phyloP scores from a whole-genome alignment of 2,888 invertebrate genomes.

The Orthonychiurus folsomi region DNA sequence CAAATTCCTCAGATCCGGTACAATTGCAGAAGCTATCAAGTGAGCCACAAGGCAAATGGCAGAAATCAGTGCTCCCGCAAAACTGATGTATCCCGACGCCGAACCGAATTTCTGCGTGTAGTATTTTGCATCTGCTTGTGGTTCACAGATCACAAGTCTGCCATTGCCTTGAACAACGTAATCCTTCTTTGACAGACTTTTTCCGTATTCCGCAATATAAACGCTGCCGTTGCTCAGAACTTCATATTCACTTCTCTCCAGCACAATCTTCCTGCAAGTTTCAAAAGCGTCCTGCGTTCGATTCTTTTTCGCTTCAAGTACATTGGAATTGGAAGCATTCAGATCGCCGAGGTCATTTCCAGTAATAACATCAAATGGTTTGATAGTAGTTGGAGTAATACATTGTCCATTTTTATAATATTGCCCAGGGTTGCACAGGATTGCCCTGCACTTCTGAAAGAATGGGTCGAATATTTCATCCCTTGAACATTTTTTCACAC shows the following conservation, averaged over 20 bases:
- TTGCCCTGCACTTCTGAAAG: constrained; percentile 45
- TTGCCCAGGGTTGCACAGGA: constrained; percentile 43
- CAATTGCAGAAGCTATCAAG: constrained; percentile 46
- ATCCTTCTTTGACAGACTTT: constrained; percentile 41
- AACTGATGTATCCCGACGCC: constrained; percentile 46
- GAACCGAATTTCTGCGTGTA: constrained; percentile 43
- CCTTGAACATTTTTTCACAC: constrained; percentile 41
- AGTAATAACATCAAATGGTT: constrained; percentile 11
- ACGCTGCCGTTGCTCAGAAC: constrained; percentile 42
- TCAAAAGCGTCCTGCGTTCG: constrained; percentile 32
- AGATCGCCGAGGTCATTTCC: constrained; percentile 29
- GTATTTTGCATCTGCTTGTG: constrained; percentile 39
- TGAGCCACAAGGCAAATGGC: constrained; percentile 47
- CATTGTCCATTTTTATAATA: constrained; percentile 42
- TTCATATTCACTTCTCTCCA: constrained; percentile 43
- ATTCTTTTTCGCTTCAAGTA: constrained; percentile 28
- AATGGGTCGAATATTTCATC: constrained; percentile 47
- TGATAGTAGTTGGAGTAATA: constrained; percentile 18
- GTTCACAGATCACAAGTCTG: constrained; percentile 43
- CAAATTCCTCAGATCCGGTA: constrained; percentile 48
- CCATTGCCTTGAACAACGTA: constrained; percentile 42
- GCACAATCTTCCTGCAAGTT: constrained; percentile 44
- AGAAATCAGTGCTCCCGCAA: constrained; percentile 47
- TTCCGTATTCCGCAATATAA: constrained; percentile 43
- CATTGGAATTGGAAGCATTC: constrained; percentile 27